Evolutionary conservation across 2,797 vertebrate species (phyloP).

Genomic region (Aphelocoma californica): DNA sequence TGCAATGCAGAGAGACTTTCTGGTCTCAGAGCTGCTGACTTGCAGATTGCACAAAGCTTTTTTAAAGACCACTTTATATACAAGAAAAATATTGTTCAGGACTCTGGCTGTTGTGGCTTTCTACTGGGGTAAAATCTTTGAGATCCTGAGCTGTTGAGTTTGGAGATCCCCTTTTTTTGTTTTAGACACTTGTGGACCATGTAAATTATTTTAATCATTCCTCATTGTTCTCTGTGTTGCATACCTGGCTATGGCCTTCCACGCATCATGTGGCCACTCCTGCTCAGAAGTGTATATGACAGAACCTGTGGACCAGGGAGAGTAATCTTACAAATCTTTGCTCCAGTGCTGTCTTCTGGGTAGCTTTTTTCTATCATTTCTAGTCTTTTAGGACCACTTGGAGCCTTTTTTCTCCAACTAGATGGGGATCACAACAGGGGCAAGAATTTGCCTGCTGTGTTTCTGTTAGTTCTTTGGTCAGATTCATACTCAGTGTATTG

Average conservation of each 20-base stretch:
- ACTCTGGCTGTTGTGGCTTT: background rate
- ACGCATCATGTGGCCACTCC: background rate
- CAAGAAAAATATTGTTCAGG: background rate
- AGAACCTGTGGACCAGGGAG: background rate
- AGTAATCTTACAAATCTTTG: background rate
- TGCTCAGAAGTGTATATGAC: background rate
- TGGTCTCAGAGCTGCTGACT: background rate
- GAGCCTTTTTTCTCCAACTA: background rate
- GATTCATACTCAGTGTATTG: background rate
- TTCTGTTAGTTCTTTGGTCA: background rate
- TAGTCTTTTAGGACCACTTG: background rate
- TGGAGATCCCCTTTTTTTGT: background rate
- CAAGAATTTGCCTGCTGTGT: background rate
- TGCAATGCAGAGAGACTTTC: background rate
- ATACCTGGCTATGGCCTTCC: background rate
- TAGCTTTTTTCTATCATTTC: background rate
- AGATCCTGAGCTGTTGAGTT: background rate
- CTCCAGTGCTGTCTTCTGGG: background rate
- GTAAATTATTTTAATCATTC: background rate
- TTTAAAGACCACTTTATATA: background rate
- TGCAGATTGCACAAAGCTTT: background rate
- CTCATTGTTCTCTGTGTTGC: background rate
- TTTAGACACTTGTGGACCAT: background rate
- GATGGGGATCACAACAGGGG: background rate
- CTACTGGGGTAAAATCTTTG: background rate